phyloP scores from a whole-genome alignment of 2,888 invertebrate species.

The Melolontha melolontha region DNA sequence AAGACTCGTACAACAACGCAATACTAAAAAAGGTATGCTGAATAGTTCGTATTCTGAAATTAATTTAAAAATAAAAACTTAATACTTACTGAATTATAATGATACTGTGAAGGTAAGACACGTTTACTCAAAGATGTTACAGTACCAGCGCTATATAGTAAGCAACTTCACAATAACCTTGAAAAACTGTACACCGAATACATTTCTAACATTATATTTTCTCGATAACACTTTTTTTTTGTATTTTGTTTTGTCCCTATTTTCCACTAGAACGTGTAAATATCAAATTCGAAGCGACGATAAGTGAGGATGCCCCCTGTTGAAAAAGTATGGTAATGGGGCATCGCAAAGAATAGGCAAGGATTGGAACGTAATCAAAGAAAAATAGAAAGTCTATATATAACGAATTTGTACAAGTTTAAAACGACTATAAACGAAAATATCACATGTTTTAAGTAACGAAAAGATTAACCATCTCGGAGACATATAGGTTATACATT shows the following conservation, averaged over 20 bases:
- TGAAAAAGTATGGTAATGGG: too few relatives aligned
- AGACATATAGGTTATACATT: neutral
- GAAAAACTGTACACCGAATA: slow-evolving; percentile 23
- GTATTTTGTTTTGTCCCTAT: neutral
- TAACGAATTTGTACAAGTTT: neutral
- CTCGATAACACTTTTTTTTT: slow-evolving; percentile 8
- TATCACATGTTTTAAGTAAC: slow-evolving; percentile 36
- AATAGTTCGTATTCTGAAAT: neutral
- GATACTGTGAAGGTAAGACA: neutral
- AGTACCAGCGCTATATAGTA: neutral
- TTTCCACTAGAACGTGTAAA: neutral
- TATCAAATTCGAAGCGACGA: neutral
- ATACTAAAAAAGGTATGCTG: too few relatives aligned
- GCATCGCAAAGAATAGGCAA: neutral
- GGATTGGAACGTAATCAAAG: neutral
- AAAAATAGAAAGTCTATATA: neutral
- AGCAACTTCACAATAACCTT: neutral
- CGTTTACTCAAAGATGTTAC: neutral
- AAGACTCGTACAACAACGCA: too few relatives aligned
- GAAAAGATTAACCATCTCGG: slow-evolving; percentile 6
- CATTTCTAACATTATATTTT: slow-evolving; percentile 18
- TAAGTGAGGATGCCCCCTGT: too few relatives aligned
- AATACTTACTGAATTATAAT: slow-evolving; percentile 2
- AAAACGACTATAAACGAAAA: slow-evolving; percentile 18
- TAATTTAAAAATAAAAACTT: neutral